Evolutionary conservation across 2,797 vertebrate genomes (phyloP).

Genomic region (Babyrousa celebensis): DNA sequence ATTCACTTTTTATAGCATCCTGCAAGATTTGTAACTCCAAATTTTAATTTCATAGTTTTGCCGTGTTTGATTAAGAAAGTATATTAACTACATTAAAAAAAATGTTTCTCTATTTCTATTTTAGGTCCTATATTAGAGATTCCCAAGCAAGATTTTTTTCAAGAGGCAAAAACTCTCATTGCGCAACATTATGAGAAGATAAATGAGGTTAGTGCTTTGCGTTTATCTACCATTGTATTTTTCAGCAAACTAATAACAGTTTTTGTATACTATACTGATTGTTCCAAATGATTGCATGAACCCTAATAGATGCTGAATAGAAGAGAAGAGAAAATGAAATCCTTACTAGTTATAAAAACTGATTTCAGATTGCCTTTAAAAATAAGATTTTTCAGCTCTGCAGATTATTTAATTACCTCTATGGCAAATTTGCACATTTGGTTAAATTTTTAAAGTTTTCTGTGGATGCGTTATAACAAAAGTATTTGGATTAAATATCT

Average conservation of each 20-base stretch:
- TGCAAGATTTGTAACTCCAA: background rate
- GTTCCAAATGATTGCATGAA: conserved; percentile 39
- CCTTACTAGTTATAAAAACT: conserved; percentile 4
- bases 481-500: conserved; percentile 26
- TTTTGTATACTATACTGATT: conserved; percentile 18
- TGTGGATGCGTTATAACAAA: conserved; percentile 23
- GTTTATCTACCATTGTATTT: conserved; percentile 50
- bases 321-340: conserved; percentile 32
- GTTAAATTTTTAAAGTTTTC: conserved; percentile 37
- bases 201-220: conserved; percentile 75
- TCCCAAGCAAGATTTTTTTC: conserved; percentile 74
- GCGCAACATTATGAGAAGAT: conserved; percentile 77
- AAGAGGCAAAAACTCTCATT: conserved; percentile 84
- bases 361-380: conserved; percentile 54
- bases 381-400: conserved; percentile 57
- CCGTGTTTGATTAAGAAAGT: conserved; percentile 33
- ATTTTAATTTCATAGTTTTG: conserved; percentile 54
- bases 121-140: conserved; percentile 70
- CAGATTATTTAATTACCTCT: conserved; percentile 29
- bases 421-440: background rate
- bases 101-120: conserved; percentile 66
- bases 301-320: background rate
- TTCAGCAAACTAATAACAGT: conserved; percentile 18
- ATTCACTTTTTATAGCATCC: conserved; percentile 2
- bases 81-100: conserved; percentile 41